Conservation (phyloP, 2,888 invertebrate species). For the Unio delphinus region DNA sequence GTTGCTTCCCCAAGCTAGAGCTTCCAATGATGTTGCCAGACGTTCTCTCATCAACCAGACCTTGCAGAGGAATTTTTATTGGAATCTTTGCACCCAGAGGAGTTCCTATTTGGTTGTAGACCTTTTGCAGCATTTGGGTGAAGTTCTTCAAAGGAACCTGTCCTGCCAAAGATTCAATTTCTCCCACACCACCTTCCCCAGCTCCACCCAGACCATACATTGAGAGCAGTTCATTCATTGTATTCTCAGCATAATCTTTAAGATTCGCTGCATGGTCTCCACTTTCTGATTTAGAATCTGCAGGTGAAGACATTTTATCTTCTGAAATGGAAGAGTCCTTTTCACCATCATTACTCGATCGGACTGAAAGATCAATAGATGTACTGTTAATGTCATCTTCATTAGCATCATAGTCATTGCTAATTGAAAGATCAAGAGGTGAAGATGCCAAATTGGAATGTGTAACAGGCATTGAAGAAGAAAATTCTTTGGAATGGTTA, state of each 20-base stretch:
- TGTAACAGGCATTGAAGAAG: constrained; percentile 10
- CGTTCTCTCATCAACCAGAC: neutral
- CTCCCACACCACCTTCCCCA: constrained; percentile 46
- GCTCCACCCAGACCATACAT: constrained; percentile 84
- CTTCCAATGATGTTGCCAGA: neutral
- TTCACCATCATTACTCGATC: constrained; percentile 1
- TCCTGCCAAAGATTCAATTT: constrained; percentile 74
- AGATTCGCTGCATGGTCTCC: constrained; percentile 63
- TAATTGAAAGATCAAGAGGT: constrained; percentile 34
- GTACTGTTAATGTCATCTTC: constrained; percentile 30
- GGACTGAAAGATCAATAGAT: constrained; percentile 11
- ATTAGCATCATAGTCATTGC: constrained; percentile 16
- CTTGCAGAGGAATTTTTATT: neutral
- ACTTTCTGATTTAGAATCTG: neutral
- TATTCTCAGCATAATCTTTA: constrained; percentile 84
- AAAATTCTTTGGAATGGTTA: constrained; percentile 21
- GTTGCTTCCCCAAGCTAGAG: constrained; percentile 1
- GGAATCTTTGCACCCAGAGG: constrained; percentile 38
- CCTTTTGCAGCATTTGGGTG: constrained; percentile 73
- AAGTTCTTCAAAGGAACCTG: constrained; percentile 79
- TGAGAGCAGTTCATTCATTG: constrained; percentile 84
- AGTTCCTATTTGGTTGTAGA: constrained; percentile 53
- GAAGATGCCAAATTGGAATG: constrained; percentile 12
- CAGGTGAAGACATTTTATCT: no score
- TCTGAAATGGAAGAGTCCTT: neutral